Evolutionary conservation across 2,888 invertebrate species (phyloP).

Genomic region (Amblyjoppa proteus): DNA sequence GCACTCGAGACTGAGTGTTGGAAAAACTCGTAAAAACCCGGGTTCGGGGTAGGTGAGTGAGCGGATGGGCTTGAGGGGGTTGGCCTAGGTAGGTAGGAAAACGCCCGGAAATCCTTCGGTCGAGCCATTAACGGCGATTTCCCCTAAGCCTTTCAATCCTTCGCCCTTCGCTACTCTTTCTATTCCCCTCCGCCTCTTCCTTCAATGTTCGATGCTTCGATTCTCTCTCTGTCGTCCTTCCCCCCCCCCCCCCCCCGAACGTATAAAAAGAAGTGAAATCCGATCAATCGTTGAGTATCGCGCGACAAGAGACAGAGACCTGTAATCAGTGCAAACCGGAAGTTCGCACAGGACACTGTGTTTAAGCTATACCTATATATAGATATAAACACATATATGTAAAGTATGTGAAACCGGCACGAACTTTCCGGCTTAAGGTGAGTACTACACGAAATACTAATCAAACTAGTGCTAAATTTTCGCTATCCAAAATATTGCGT

Average conservation of each 20-base stretch:
- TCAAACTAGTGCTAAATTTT: too few species aligned
- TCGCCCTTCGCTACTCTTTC: constrained; percentile 71
- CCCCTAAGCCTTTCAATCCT: constrained; percentile 76
- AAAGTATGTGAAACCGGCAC: background rate
- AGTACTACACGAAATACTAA: too few species aligned
- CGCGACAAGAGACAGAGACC: constrained; percentile 44
- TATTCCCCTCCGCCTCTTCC: constrained; percentile 41
- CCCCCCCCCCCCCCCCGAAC: constrained; percentile 7
- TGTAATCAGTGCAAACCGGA: background rate
- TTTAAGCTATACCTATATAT: background rate
- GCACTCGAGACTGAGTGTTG: constrained; percentile 73
- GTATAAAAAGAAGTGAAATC: constrained; percentile 58
- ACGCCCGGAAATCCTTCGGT: constrained; percentile 78
- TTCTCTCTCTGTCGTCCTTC: constrained; percentile 3
- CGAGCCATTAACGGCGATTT: constrained; percentile 81
- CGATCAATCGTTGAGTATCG: constrained; percentile 68
- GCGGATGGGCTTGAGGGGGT: constrained; percentile 31
- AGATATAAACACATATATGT: background rate
- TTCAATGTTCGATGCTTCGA: constrained; percentile 24
- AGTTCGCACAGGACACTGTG: background rate
- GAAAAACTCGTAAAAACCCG: constrained; percentile 76
- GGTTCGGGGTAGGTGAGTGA: constrained; percentile 28
- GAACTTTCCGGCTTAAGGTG: too few species aligned
- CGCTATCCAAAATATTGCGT: too few species aligned
- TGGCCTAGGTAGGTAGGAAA: constrained; percentile 60